Percentiles rank a stretch among this genome's conserved stretches.
Conservation (phyloP, 2,888 invertebrate genomes). For the Dryobotodes eremita region DNA sequence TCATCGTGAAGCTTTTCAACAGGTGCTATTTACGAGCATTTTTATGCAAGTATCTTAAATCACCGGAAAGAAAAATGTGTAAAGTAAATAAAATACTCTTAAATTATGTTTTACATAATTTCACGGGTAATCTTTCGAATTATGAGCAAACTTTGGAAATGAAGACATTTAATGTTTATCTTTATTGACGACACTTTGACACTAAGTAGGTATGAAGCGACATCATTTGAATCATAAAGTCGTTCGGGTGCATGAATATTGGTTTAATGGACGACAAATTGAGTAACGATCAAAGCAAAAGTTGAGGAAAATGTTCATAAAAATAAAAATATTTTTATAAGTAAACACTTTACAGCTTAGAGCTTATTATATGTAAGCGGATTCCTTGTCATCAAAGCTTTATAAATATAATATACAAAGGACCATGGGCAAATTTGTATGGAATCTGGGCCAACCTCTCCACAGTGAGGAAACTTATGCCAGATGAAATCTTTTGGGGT, state of each 20-base stretch:
- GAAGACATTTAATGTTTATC: background rate
- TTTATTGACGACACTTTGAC: background rate
- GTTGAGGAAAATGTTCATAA: background rate
- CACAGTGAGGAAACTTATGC: background rate
- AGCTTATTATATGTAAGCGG: background rate
- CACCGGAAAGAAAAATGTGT: background rate
- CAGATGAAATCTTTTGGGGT: background rate
- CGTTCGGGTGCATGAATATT: slow-evolving; percentile 1
- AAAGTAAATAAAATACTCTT: background rate
- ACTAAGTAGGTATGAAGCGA: background rate
- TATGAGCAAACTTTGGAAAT: background rate
- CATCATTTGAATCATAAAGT: background rate
- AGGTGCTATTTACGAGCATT: background rate
- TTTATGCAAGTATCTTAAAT: background rate
- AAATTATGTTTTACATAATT: too few species aligned
- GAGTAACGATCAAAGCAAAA: background rate
- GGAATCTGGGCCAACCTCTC: background rate
- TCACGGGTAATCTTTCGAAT: background rate
- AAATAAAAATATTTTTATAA: too few species aligned
- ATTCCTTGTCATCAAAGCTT: background rate
- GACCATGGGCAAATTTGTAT: background rate
- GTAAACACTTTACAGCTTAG: background rate
- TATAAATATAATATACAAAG: background rate
- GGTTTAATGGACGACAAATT: background rate
- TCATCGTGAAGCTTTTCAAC: background rate